phyloP scores from a whole-genome alignment of 2,888 invertebrate genomes.

The Seladonia tumulorum region DNA sequence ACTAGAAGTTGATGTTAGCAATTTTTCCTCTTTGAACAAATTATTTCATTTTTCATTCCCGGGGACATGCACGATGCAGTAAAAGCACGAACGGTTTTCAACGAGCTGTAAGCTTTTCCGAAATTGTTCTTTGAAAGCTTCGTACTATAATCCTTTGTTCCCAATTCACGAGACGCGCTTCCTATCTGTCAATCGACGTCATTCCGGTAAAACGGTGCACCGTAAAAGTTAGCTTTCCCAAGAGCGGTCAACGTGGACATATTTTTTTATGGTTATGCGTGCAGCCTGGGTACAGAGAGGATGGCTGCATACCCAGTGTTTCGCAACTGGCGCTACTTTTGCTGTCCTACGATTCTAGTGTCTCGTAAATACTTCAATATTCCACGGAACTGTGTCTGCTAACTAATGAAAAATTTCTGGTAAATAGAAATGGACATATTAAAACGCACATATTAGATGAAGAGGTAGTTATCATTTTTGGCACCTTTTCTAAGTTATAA shows the following conservation, averaged over 20 bases:
- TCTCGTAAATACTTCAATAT: background rate
- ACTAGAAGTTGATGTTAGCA: too few relatives aligned
- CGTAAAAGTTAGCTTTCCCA: constrained; percentile 21
- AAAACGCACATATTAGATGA: background rate
- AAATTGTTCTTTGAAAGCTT: background rate
- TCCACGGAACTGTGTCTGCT: background rate
- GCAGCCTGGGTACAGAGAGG: constrained; percentile 16
- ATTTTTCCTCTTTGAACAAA: too few relatives aligned
- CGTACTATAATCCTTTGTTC: too few relatives aligned
- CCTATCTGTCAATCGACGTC: background rate
- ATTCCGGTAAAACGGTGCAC: background rate
- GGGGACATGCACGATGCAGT: background rate
- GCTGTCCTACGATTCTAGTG: background rate
- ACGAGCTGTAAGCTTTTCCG: background rate
- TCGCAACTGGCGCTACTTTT: background rate
- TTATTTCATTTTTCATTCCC: background rate
- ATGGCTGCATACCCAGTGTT: constrained; percentile 32
- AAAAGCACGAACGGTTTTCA: background rate
- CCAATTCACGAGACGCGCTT: background rate
- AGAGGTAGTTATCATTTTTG: too few relatives aligned
- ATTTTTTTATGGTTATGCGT: constrained; percentile 29
- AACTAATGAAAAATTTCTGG: background rate
- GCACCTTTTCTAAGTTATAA: too few relatives aligned
- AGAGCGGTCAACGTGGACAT: constrained; percentile 17
- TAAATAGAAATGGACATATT: too few relatives aligned